A percentile compares a stretch with the other conserved stretches of the same genome.
Evolutionary conservation across 1,140 invertebrate species (phyloP).

Genomic region (Bacillus rossius): DNA sequence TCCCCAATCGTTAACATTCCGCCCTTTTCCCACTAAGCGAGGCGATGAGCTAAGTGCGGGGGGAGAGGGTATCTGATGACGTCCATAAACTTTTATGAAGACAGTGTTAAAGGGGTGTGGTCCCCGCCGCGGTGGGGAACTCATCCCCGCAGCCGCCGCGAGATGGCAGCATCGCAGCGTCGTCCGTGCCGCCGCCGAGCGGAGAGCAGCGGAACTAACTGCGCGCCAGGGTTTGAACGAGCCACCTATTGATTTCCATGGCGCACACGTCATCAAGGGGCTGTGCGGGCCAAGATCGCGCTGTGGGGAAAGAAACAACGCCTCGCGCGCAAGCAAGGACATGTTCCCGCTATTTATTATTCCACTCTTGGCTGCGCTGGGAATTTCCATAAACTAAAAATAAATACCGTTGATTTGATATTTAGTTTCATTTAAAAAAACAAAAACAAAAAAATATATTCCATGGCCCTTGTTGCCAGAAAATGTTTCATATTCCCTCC

Average conservation of each 20-base stretch:
- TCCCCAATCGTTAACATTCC: too few species aligned
- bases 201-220: not conserved
- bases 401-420: too few species aligned
- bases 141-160: not conserved
- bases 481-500: too few species aligned
- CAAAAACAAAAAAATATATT: too few species aligned
- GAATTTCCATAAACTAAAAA: not conserved
- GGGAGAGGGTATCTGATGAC: too few species aligned
- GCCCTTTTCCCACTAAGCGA: too few species aligned
- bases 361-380: not conserved
- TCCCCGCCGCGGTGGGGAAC: not conserved
- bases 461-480: too few species aligned
- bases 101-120: conserved; percentile 7
- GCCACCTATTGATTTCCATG: conserved; percentile 1
- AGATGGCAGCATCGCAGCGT: not conserved
- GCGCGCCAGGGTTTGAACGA: not conserved
- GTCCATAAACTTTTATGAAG: conserved; percentile 4
- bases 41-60: too few species aligned
- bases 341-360: not conserved
- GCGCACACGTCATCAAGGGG: not conserved
- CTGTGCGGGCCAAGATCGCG: not conserved
- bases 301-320: not conserved
- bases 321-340: not conserved
- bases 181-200: not conserved
- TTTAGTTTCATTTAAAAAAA: too few species aligned